Evolutionary conservation across 2,797 vertebrate genomes (phyloP).

Genomic region (Limnodromus scolopaceus): DNA sequence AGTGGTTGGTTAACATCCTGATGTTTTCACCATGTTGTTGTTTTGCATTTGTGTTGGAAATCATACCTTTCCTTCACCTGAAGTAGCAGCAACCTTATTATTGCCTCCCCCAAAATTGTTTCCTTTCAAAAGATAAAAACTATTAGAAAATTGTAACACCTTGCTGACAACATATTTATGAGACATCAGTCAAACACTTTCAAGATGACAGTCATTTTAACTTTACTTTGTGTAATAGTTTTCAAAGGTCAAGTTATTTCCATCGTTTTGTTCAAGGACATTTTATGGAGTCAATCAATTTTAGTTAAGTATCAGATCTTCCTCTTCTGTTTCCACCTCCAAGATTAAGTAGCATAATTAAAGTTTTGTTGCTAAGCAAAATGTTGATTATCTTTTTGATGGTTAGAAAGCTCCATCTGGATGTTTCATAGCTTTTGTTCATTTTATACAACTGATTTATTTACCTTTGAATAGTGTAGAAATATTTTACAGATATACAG

Average conservation of each 20-base stretch:
- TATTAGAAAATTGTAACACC: conserved; percentile 23
- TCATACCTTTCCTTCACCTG: neutral
- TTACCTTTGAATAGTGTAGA: conserved; percentile 3
- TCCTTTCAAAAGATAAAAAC: neutral
- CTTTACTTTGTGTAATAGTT: neutral
- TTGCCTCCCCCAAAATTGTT: neutral
- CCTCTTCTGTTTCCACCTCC: conserved; percentile 30
- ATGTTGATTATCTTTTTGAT: conserved; percentile 42
- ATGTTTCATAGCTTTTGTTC: conserved; percentile 18
- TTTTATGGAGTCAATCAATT: conserved; percentile 55
- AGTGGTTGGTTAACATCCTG: neutral
- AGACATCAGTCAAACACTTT: conserved; percentile 40
- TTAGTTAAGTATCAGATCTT: conserved; percentile 55
- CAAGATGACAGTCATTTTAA: conserved; percentile 10
- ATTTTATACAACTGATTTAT: conserved; percentile 27
- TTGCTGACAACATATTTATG: conserved; percentile 26
- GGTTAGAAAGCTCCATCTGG: conserved; percentile 21
- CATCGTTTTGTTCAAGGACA: conserved; percentile 34
- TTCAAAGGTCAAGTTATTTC: conserved; percentile 48
- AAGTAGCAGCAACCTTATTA: neutral
- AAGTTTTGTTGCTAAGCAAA: conserved; percentile 62
- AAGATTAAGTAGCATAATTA: conserved; percentile 63
- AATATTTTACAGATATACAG: neutral
- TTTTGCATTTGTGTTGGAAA: conserved; percentile 53
- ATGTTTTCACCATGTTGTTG: neutral